Evolutionary conservation across 2,113 vertebrate genomes (phyloP).

Genomic region (Lathamus discolor): DNA sequence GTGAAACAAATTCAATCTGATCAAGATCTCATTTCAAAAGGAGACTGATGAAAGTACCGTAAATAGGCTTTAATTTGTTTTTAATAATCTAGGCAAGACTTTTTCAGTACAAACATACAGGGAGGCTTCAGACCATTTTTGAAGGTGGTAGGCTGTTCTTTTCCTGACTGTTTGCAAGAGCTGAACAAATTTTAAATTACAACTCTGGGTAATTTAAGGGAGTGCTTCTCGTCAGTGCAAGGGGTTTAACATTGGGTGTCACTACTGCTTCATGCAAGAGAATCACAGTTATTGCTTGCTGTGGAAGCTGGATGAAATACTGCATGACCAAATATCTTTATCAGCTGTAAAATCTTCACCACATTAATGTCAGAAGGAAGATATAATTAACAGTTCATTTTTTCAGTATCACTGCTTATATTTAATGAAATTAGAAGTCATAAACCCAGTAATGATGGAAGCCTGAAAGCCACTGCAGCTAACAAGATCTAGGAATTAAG

Average conservation of each 20-base stretch:
- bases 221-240: not conserved
- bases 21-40: not conserved
- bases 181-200: not conserved
- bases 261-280: conserved; percentile 8
- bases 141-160: not conserved
- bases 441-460: not conserved
- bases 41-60: not conserved
- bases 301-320: not conserved
- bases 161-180: not conserved
- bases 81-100: not conserved
- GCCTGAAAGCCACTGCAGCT: not conserved
- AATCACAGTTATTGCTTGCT: not conserved
- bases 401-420: not conserved
- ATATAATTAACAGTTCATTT: conserved; percentile 5
- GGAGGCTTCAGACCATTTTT: not conserved
- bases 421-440: not conserved
- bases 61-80: not conserved
- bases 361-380: conserved; percentile 13
- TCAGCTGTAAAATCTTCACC: not conserved
- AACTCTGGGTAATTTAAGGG: not conserved
- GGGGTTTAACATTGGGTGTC: conserved; percentile 55
- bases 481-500: not conserved
- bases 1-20: not conserved
- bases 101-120: not conserved
- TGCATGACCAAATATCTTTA: not conserved